A percentile compares a stretch with the other conserved stretches of the same genome.
Conservation (phyloP, 1,140 invertebrate species). For the Branchinecta lindahli region DNA sequence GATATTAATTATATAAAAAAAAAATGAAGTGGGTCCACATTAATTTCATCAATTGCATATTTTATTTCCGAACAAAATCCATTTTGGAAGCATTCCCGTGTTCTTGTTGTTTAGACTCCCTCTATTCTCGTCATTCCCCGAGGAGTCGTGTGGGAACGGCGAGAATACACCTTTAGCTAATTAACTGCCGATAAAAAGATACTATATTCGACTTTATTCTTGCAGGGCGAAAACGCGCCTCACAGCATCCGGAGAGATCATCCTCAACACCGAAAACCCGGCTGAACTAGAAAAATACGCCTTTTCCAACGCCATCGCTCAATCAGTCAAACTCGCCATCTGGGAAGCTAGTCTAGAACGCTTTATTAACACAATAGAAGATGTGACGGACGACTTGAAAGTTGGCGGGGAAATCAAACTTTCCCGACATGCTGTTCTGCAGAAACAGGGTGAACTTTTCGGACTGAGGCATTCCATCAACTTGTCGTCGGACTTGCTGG, state of each 20-base stretch:
- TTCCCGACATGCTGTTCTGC: slow-evolving; percentile 51
- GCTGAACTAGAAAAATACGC: slow-evolving; percentile 51
- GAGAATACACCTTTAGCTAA: no score
- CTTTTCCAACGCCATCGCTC: slow-evolving; percentile 75
- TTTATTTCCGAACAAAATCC: no score
- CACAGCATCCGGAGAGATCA: slow-evolving; percentile 26
- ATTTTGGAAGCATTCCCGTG: no score
- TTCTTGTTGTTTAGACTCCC: no score
- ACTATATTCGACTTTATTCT: background rate
- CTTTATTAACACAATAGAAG: slow-evolving; percentile 65
- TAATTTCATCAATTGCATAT: no score
- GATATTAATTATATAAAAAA: no score
- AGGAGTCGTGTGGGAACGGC: no score
- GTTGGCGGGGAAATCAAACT: slow-evolving; percentile 47
- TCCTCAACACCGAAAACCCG: slow-evolving; percentile 26
- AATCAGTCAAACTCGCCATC: slow-evolving; percentile 78
- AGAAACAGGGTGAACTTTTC: slow-evolving; percentile 82
- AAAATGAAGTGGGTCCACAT: no score
- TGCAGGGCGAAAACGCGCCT: slow-evolving; percentile 29
- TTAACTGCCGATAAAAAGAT: no score
- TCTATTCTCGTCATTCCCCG: no score
- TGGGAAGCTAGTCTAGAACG: slow-evolving; percentile 73
- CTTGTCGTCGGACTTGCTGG: slow-evolving; percentile 77
- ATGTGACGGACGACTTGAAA: slow-evolving; percentile 64
- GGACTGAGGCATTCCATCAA: slow-evolving; percentile 75